These are phyloP conservation scores for Centropyge bicolor DNA, from an alignment of 2,797 vertebrate species.

Conservation along the genomic window DNA sequence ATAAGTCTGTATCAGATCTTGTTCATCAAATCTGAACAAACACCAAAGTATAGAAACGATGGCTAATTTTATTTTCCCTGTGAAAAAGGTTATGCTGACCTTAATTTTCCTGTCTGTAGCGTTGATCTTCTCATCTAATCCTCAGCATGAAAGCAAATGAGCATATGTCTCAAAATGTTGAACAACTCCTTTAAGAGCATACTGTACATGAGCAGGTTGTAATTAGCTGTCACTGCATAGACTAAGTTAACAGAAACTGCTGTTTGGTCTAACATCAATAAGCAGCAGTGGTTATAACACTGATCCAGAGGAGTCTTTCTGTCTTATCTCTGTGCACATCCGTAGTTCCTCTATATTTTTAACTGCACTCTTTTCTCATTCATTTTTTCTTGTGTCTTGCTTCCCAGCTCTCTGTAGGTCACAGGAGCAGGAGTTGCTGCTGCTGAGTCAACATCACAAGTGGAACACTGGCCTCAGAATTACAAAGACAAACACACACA, in stretches of 20 bases:
- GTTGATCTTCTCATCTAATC: background rate
- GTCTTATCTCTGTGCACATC: conserved; percentile 38
- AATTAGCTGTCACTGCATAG: background rate
- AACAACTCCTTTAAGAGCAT: background rate
- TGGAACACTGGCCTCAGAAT: conserved; percentile 65
- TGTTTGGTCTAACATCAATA: background rate
- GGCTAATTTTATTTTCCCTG: background rate
- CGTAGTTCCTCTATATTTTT: conserved; percentile 35
- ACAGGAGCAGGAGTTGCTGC: conserved; percentile 68
- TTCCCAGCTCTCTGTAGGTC: conserved; percentile 66
- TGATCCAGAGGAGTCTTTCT: conserved; percentile 14
- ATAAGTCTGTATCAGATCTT: background rate
- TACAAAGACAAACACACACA: conserved; percentile 35
- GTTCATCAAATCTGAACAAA: background rate
- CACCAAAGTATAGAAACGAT: background rate
- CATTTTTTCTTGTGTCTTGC: conserved; percentile 32
- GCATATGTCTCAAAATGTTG: background rate
- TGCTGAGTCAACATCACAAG: conserved; percentile 81
- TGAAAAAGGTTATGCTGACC: background rate
- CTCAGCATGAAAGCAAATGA: background rate
- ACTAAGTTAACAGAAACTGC: background rate
- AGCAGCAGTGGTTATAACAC: background rate
- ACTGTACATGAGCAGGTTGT: background rate
- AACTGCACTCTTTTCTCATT: conserved; percentile 39
- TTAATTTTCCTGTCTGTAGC: background rate